phyloP scores from a whole-genome alignment of 2,888 invertebrate genomes.

The Noctua janthe region DNA sequence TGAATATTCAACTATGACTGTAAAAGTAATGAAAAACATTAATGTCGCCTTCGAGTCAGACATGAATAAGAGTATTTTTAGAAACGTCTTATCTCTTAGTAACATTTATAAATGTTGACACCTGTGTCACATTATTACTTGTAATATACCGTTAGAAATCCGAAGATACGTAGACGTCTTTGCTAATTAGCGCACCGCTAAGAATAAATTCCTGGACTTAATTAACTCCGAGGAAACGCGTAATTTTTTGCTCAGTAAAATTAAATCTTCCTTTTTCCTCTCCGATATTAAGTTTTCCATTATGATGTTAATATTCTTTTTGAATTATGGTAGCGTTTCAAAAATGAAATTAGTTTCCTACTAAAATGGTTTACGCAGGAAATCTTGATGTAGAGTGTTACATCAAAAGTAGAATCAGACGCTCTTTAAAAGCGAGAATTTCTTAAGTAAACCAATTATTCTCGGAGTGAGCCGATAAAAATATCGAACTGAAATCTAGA shows the following conservation, averaged over 20 bases:
- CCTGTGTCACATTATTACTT: constrained; percentile 14
- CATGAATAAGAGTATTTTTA: constrained; percentile 22
- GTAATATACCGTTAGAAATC: constrained; percentile 23
- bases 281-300: constrained; percentile 44
- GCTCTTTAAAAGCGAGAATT: constrained; percentile 12
- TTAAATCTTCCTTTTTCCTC: constrained; percentile 43
- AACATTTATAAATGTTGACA: constrained; percentile 12
- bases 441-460: constrained; percentile 8
- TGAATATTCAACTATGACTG: not conserved
- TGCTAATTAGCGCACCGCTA: constrained; percentile 51
- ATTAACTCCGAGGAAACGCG: constrained; percentile 47
- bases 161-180: constrained; percentile 24
- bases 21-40: constrained; percentile 2
- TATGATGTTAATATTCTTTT: constrained; percentile 46
- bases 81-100: constrained; percentile 23
- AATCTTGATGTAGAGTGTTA: constrained; percentile 2
- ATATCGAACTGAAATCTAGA: constrained; percentile 3
- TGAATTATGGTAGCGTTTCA: constrained; percentile 32
- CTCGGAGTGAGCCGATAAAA: not conserved
- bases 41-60: not conserved
- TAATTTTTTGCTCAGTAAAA: constrained; percentile 39
- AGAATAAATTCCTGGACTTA: constrained; percentile 53
- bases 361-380: constrained; percentile 30
- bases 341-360: constrained; percentile 27
- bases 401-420: constrained; percentile 21